Conservation (phyloP, 2,113 vertebrate species). For the Microcebus ravelobensis region DNA sequence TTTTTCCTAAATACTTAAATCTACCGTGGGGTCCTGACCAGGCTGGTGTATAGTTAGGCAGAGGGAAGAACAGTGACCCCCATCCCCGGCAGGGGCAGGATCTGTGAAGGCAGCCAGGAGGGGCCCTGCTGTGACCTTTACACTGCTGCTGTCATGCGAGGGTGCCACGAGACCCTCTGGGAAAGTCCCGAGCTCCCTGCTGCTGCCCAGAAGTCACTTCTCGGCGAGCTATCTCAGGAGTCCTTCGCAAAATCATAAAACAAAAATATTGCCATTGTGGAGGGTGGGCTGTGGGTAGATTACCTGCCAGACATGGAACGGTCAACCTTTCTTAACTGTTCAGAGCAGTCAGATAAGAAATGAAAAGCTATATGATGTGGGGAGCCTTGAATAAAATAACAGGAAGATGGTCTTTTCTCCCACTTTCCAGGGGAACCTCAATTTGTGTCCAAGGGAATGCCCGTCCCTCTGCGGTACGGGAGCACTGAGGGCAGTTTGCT, state of each 20-base stretch:
- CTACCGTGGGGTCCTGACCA: background rate
- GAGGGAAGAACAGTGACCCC: background rate
- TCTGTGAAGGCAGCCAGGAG: background rate
- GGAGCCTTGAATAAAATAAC: too few species aligned
- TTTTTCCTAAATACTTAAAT: slow-evolving; percentile 5
- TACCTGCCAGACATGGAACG: background rate
- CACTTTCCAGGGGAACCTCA: background rate
- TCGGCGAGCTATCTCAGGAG: background rate
- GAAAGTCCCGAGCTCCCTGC: too few species aligned
- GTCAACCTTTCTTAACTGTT: background rate
- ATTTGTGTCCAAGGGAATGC: background rate
- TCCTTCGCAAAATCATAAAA: background rate
- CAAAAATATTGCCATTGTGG: too few species aligned
- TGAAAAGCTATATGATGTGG: background rate
- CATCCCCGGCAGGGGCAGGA: background rate
- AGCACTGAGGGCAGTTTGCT: rapidly evolving
- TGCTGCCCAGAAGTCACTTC: background rate
- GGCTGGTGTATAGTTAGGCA: slow-evolving; percentile 33
- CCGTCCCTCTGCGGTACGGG: background rate
- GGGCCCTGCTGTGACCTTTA: background rate
- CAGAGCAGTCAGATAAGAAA: background rate
- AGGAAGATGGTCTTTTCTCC: background rate
- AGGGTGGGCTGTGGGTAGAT: background rate
- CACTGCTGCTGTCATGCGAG: background rate
- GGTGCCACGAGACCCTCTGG: background rate